phyloP scores from a whole-genome alignment of 2,888 invertebrate genomes.

The Unio pictorum region DNA sequence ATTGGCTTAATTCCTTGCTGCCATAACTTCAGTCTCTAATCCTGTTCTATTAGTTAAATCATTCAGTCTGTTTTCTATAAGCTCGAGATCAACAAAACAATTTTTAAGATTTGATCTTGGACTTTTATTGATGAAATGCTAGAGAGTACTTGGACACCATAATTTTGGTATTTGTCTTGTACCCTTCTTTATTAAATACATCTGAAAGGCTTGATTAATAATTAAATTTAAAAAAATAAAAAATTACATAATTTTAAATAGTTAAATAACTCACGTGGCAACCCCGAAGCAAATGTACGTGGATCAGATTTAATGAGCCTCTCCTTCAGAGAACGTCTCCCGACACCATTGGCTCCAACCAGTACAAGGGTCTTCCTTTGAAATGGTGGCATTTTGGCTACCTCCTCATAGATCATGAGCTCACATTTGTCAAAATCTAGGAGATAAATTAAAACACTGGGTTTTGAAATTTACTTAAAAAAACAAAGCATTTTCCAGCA shows the following conservation, averaged over 20 bases:
- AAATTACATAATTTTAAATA: too few species aligned
- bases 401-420: constrained; percentile 93
- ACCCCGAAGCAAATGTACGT: constrained; percentile 64
- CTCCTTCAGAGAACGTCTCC: constrained; percentile 68
- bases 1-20: too few species aligned
- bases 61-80: too few species aligned
- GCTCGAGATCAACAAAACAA: too few species aligned
- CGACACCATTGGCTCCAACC: constrained; percentile 70
- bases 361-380: constrained; percentile 84
- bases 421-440: constrained; percentile 93
- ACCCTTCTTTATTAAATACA: too few species aligned
- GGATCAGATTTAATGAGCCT: constrained; percentile 67
- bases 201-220: background rate
- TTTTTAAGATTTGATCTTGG: too few species aligned
- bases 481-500: background rate
- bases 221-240: too few species aligned
- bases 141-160: too few species aligned
- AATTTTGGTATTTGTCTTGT: too few species aligned
- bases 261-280: constrained; percentile 62
- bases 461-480: background rate
- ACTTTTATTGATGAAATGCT: too few species aligned
- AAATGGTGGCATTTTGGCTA: constrained; percentile 97
- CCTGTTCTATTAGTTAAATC: too few species aligned
- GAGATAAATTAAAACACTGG: constrained; percentile 12
- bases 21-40: too few species aligned